A percentile compares a stretch with the other conserved stretches of the same genome.
These are phyloP conservation scores for Calameuta pallipes DNA, from an alignment of 2,888 invertebrate species.

Conservation along the genomic window DNA sequence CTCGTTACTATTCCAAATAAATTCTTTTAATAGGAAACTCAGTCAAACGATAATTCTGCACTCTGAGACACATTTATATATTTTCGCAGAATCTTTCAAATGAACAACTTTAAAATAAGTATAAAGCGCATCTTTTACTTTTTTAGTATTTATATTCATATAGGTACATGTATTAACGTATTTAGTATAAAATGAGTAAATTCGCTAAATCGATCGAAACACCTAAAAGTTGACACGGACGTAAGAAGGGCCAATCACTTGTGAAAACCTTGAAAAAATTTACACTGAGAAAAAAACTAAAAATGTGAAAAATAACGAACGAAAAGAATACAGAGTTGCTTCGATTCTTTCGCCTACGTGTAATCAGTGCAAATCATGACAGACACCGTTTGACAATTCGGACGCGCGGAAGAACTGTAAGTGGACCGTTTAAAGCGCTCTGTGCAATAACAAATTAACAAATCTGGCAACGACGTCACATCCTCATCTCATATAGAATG, in stretches of 20 bases:
- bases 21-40: background rate
- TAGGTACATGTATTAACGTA: background rate
- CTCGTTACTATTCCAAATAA: background rate
- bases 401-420: background rate
- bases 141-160: background rate
- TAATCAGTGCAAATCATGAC: conserved; percentile 9
- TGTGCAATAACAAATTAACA: conserved; percentile 53
- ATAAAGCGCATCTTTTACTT: background rate
- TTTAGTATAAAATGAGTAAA: background rate
- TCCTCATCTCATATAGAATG: conserved; percentile 43
- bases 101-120: background rate
- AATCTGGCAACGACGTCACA: conserved; percentile 53
- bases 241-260: background rate
- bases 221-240: background rate
- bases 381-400: conserved; percentile 22
- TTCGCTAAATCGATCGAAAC: background rate
- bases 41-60: background rate
- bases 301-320: background rate
- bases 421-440: conserved; percentile 17
- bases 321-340: background rate
- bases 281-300: background rate
- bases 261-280: background rate
- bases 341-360: conserved; percentile 21
- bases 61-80: too few species aligned
- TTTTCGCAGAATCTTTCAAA: background rate